Conservation (phyloP, 2,888 invertebrate genomes). For the Drosophila mimetica region DNA sequence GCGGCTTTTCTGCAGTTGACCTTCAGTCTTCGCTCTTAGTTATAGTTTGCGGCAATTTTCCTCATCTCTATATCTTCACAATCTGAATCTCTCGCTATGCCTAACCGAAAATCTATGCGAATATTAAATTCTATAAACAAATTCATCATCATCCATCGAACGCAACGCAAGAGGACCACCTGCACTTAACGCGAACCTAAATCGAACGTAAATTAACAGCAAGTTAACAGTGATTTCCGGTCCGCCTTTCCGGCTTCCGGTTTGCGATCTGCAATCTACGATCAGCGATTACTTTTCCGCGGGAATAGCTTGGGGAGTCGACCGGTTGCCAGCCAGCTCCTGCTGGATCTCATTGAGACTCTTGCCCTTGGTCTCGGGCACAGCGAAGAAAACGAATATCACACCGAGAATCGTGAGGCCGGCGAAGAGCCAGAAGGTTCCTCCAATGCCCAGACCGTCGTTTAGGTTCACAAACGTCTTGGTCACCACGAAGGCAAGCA, state of each 20-base stretch:
- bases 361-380: constrained; percentile 86
- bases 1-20: constrained; percentile 63
- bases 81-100: constrained; percentile 32
- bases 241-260: constrained; percentile 18
- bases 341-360: constrained; percentile 83
- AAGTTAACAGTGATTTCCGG: constrained; percentile 50
- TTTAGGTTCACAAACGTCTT: constrained; percentile 88
- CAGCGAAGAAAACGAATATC: constrained; percentile 88
- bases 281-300: constrained; percentile 60
- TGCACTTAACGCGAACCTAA: constrained; percentile 59
- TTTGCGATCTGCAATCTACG: constrained; percentile 17
- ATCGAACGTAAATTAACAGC: constrained; percentile 50
- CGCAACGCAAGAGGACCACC: constrained; percentile 52
- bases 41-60: constrained; percentile 38
- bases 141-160: constrained; percentile 52
- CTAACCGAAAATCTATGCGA: constrained; percentile 37
- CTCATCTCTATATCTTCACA: constrained; percentile 2
- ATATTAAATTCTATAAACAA: constrained; percentile 56
- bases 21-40: constrained; percentile 75
- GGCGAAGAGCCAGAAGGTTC: constrained; percentile 91
- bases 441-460: constrained; percentile 86
- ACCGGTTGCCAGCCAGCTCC: constrained; percentile 70
- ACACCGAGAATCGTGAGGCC: constrained; percentile 88
- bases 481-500: constrained; percentile 91
- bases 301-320: neutral